Evolutionary conservation across 2,888 invertebrate genomes (phyloP).

Genomic region (Cecidostiba fungosa): DNA sequence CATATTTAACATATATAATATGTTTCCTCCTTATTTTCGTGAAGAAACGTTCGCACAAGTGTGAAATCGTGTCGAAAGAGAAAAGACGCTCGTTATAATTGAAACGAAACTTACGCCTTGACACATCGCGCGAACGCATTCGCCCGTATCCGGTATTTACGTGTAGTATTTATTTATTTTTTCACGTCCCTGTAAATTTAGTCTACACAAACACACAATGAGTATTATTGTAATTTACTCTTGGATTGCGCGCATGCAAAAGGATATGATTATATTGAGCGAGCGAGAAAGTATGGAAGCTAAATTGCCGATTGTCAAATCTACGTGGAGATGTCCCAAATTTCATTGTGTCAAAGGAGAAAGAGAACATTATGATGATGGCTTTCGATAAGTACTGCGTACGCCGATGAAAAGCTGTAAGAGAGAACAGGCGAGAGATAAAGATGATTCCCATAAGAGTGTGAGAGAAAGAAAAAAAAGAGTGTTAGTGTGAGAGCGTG

Average conservation of each 20-base stretch:
- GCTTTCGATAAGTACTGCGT: slow-evolving; percentile 27
- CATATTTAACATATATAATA: not conserved
- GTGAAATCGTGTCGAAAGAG: slow-evolving; percentile 3
- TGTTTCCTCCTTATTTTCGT: not conserved
- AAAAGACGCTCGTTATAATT: slow-evolving; percentile 2
- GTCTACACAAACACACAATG: slow-evolving; percentile 64
- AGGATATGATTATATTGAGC: not conserved
- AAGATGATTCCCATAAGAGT: not conserved
- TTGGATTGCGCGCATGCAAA: slow-evolving; percentile 12
- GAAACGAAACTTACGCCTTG: slow-evolving; percentile 38
- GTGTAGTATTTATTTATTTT: slow-evolving; percentile 75
- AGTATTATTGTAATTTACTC: slow-evolving; percentile 62
- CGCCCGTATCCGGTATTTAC: slow-evolving; percentile 64
- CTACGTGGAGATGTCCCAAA: not conserved
- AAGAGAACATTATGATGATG: slow-evolving; percentile 19
- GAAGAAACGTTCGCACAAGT: not conserved
- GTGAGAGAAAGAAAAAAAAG: slow-evolving; percentile 3
- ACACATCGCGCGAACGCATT: slow-evolving; percentile 46
- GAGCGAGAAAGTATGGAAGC: not conserved
- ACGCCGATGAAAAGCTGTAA: slow-evolving; percentile 12
- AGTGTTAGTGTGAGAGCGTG: slow-evolving; percentile 18
- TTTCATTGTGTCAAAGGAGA: slow-evolving; percentile 13
- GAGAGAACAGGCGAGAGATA: not conserved
- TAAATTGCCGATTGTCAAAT: not conserved
- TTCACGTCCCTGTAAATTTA: slow-evolving; percentile 67